A percentile compares a stretch with the other conserved stretches of the same genome.
These are phyloP conservation scores for Beroe ovata DNA, from an alignment of 37 sponge, comb jelly and placozoan species.

Conservation along the genomic window DNA sequence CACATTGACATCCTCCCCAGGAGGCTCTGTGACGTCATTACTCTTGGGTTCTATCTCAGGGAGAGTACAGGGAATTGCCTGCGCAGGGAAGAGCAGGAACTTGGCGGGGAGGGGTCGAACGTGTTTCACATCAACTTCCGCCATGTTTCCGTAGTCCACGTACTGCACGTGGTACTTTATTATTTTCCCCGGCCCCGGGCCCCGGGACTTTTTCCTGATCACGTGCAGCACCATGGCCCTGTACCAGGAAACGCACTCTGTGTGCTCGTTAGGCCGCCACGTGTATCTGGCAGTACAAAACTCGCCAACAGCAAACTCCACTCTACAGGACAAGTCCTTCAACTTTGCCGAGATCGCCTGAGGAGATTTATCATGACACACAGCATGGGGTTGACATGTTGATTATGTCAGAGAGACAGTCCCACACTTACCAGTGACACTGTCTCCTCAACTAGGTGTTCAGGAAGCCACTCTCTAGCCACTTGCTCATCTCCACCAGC, in stretches of 20 bases:
- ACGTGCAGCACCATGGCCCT: conserved; percentile 13
- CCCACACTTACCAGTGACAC: background rate
- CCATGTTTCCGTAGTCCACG: conserved; percentile 55
- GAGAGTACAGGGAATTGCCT: conserved; percentile 13
- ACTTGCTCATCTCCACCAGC: background rate
- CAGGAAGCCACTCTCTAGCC: background rate
- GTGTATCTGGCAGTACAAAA: conserved; percentile 51
- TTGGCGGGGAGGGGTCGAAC: conserved; percentile 38
- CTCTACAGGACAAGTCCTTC: background rate
- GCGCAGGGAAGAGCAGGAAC: conserved; percentile 6
- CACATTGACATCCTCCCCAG: background rate
- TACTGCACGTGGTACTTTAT: conserved; percentile 30
- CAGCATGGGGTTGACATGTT: too few relatives aligned
- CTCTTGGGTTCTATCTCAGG: background rate
- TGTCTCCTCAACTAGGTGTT: background rate
- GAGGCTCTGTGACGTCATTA: background rate
- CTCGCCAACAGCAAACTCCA: background rate
- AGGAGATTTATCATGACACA: background rate
- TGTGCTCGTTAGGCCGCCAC: background rate
- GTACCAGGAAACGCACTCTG: background rate
- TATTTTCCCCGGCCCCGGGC: background rate
- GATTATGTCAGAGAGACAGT: too few relatives aligned
- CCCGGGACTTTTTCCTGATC: background rate
- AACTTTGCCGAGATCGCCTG: background rate
- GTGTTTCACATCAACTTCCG: background rate